A percentile compares a stretch with the other conserved stretches of the same genome.
These are phyloP conservation scores for Callocephalon fimbriatum DNA, from an alignment of 2,113 vertebrate species.

Conservation along the genomic window DNA sequence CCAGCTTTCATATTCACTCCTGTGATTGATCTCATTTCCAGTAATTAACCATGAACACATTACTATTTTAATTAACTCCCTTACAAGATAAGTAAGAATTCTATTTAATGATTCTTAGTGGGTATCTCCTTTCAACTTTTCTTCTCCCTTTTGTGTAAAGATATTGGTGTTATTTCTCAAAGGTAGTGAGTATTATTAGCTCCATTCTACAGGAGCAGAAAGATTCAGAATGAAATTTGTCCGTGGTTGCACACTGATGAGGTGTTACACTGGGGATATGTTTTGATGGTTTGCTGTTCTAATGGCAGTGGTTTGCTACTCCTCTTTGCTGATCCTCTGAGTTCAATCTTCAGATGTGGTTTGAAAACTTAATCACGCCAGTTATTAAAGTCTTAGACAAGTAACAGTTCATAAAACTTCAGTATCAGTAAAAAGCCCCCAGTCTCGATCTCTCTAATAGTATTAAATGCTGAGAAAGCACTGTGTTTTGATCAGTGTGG, in stretches of 20 bases:
- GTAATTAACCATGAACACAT: conserved; percentile 31
- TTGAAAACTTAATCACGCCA: not conserved
- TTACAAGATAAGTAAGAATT: conserved; percentile 27
- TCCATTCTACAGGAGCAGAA: conserved; percentile 23
- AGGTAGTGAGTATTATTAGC: not conserved
- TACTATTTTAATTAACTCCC: conserved; percentile 44
- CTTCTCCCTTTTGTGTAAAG: not conserved
- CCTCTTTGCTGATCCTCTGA: not conserved
- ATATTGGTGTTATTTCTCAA: not conserved
- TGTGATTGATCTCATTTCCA: not conserved
- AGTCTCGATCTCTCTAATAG: not conserved
- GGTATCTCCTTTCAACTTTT: not conserved
- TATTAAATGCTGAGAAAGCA: not conserved
- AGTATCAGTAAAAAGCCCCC: not conserved
- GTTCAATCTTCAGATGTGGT: not conserved
- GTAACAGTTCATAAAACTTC: not conserved
- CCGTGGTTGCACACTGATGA: not conserved
- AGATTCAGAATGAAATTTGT: not conserved
- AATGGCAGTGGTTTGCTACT: not conserved
- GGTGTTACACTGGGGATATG: not conserved
- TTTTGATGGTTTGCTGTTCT: not conserved
- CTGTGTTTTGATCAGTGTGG: not conserved
- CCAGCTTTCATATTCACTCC: not conserved
- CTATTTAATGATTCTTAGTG: not conserved
- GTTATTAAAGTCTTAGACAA: not conserved